A percentile compares a stretch with the other conserved stretches of the same genome.
Evolutionary conservation across 2,113 vertebrate species (phyloP).

Genomic region (Petroica traversi): DNA sequence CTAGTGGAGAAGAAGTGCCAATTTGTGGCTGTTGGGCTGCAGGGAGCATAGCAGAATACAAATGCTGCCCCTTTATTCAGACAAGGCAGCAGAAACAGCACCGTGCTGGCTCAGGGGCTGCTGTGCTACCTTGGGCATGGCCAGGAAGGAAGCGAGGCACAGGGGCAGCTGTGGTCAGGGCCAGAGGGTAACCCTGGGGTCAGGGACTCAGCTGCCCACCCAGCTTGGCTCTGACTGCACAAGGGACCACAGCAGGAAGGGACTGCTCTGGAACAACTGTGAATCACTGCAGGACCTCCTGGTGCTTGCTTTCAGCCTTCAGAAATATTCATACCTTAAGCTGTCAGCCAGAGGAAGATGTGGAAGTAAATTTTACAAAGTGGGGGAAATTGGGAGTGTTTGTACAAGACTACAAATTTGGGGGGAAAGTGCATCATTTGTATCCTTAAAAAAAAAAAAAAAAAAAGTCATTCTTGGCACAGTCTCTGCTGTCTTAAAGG

Average conservation of each 20-base stretch:
- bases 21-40: not conserved
- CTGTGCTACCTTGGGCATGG: accelerated
- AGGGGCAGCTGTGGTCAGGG: not conserved
- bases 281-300: not conserved
- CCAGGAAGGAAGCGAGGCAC: not conserved
- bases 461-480: not conserved
- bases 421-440: accelerated
- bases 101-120: not conserved
- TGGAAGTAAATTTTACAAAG: not conserved
- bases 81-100: not conserved
- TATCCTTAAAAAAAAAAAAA: not conserved
- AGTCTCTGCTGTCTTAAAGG: not conserved
- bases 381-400: not conserved
- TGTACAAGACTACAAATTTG: not conserved
- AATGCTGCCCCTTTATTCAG: not conserved
- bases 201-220: not conserved
- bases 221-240: not conserved
- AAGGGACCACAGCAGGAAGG: not conserved
- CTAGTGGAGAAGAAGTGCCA: not conserved
- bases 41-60: not conserved
- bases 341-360: not conserved
- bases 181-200: not conserved
- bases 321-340: not conserved
- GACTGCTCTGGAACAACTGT: not conserved
- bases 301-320: not conserved